Percentiles rank a stretch among this genome's conserved stretches.
Evolutionary conservation across 2,797 vertebrate species (phyloP).

Genomic region (Gobionotothen gibberifrons): DNA sequence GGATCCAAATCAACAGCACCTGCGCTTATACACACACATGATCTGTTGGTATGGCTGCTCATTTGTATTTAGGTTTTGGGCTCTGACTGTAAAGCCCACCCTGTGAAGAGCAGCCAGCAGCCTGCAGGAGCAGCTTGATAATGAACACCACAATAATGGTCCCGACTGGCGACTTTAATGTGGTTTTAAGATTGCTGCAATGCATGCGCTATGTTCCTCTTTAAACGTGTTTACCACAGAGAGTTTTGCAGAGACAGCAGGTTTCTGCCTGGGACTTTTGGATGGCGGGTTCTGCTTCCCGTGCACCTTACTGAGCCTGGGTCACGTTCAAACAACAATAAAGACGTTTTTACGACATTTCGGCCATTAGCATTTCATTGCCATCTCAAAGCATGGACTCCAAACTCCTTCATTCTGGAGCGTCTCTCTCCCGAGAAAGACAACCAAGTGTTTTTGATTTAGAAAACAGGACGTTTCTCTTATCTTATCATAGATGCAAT

Average conservation of each 20-base stretch:
- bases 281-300: constrained; percentile 58
- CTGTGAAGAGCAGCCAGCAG: constrained; percentile 8
- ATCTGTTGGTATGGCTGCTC: constrained; percentile 19
- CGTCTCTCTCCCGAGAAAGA: not conserved
- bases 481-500: too few relatives aligned
- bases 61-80: not conserved
- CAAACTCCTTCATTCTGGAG: too few relatives aligned
- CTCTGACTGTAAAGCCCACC: constrained; percentile 4
- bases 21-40: not conserved
- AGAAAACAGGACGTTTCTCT: not conserved
- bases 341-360: constrained; percentile 31
- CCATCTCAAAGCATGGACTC: not conserved
- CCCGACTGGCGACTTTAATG: constrained; percentile 61
- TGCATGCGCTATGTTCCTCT: constrained; percentile 57
- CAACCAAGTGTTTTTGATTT: not conserved
- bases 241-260: constrained; percentile 76
- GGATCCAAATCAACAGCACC: constrained; percentile 11
- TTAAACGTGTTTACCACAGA: constrained; percentile 65
- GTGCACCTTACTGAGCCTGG: constrained; percentile 63
- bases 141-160: constrained; percentile 56
- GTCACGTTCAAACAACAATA: constrained; percentile 36
- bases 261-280: constrained; percentile 58
- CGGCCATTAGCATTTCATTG: constrained; percentile 22
- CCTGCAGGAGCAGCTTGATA: constrained; percentile 34
- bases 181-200: constrained; percentile 65